These are phyloP conservation scores for Ascaphus truei DNA, from an alignment of 2,113 vertebrate genomes.

Conservation along the genomic window DNA sequence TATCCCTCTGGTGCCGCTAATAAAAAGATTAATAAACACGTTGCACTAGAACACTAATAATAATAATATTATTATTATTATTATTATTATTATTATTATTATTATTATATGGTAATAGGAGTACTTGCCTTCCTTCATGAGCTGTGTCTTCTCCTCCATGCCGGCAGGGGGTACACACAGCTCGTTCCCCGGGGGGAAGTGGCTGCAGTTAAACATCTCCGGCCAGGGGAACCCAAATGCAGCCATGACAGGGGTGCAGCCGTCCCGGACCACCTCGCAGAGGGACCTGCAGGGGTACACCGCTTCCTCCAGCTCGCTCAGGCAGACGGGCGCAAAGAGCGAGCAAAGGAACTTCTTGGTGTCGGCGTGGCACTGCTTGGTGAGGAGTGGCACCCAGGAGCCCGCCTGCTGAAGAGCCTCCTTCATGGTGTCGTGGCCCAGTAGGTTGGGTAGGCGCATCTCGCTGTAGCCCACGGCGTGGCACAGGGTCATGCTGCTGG, in stretches of 20 bases:
- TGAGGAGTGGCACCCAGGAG: slow-evolving; percentile 69
- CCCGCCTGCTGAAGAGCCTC: slow-evolving; percentile 71
- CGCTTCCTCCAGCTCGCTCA: slow-evolving; percentile 1
- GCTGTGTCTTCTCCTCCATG: background rate
- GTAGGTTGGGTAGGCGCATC: slow-evolving; percentile 74
- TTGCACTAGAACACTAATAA: no score
- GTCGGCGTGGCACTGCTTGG: slow-evolving; percentile 69
- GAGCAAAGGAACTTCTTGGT: slow-evolving; percentile 75
- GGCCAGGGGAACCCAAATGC: slow-evolving; percentile 78
- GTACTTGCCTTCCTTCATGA: slow-evolving; percentile 23
- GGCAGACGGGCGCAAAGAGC: slow-evolving; percentile 71
- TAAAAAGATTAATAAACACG: no score
- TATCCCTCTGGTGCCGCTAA: no score
- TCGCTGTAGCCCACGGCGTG: slow-evolving; percentile 66
- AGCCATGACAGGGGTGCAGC: slow-evolving; percentile 72
- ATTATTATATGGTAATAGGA: background rate
- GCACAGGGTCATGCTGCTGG: slow-evolving; percentile 66
- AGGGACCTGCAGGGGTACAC: slow-evolving; percentile 64
- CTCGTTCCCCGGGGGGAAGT: slow-evolving; percentile 61
- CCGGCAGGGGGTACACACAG: slow-evolving; percentile 65
- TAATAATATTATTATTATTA: no score
- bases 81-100: no score
- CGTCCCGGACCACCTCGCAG: slow-evolving; percentile 65
- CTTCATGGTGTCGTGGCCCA: slow-evolving; percentile 66
- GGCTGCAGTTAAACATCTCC: slow-evolving; percentile 70